Evolutionary conservation across 2,797 vertebrate species (phyloP), one percentile per base, ranked within the genome.

Genomic region (Graptemys geographica): DNA sequence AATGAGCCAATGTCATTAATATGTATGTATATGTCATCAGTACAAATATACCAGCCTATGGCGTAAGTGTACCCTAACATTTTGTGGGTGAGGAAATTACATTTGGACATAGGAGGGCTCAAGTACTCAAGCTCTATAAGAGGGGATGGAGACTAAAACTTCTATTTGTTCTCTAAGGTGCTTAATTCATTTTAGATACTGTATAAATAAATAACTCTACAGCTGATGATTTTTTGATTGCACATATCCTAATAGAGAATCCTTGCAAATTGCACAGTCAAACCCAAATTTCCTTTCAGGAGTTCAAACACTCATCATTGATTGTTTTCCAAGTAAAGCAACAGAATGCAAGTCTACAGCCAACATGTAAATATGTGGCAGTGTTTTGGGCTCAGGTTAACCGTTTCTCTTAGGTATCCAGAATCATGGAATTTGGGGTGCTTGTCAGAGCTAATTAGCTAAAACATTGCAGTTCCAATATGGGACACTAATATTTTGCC

Each of bases 361-460:
- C 15, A 52, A 31, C 37, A 84, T 12, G 33, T 81, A 59, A 86
- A 55, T 1, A 37, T 0, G 15, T 27, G 28, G 59, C 59, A 62
- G 2, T 4, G 33, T 1, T 4, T 90, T 72, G 21, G 53, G 51
- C 13, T 51, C 51, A 51, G 37, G 2, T 41, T 47, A 31, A 31
- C 8, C 0, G 65, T 51, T 89, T 51, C 3, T 79, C 19, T 83
- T 59, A 69, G 11, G 6, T 1, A 37, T 18, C 16, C 53, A 44
- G 19, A 23, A 72, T 72, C 3, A 69, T 11, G 12, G 79, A 76
- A 57, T 49, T 8, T 44, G 11, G 0, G 0, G 0, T 44, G 41
- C 57, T 59, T 33, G 2, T 1, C 31, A 55, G 56, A 74, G 3
- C 1, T 74, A 1, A 92, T 57, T 84, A 52, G 11, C 74, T 80